These are phyloP conservation scores for Oscheius sp. DNA, from an alignment of 2,888 invertebrate species.

Conservation along the genomic window DNA sequence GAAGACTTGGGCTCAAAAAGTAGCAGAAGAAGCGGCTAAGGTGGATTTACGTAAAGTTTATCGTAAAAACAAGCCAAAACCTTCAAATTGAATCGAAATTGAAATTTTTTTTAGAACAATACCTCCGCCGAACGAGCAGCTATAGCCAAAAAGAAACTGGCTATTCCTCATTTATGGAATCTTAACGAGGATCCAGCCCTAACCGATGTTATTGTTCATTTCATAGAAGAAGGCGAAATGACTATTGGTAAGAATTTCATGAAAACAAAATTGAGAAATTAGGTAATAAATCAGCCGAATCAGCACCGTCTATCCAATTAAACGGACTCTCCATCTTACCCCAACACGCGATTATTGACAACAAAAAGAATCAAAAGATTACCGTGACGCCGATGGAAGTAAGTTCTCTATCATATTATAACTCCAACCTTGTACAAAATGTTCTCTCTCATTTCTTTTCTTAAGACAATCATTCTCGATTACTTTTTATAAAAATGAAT, in stretches of 20 bases:
- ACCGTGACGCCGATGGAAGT: slow-evolving; percentile 66
- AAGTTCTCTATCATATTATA: too few relatives aligned
- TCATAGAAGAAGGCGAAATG: slow-evolving; percentile 72
- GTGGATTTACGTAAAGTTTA: too few relatives aligned
- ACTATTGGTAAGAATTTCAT: slow-evolving; percentile 43
- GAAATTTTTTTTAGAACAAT: slow-evolving; percentile 38
- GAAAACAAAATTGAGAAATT: slow-evolving; percentile 52
- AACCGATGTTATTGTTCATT: slow-evolving; percentile 74
- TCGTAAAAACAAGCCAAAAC: background rate
- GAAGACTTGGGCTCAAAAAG: slow-evolving; percentile 72
- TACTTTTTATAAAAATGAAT: too few relatives aligned
- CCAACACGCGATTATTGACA: slow-evolving; percentile 73
- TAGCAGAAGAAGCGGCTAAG: slow-evolving; percentile 65
- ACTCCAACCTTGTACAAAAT: too few relatives aligned
- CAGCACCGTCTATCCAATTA: slow-evolving; percentile 72
- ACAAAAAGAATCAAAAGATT: slow-evolving; percentile 65
- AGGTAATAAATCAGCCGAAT: slow-evolving; percentile 70
- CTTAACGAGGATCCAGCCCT: slow-evolving; percentile 75
- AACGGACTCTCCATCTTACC: slow-evolving; percentile 74
- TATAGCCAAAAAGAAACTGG: slow-evolving; percentile 54
- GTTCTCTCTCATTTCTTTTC: too few relatives aligned
- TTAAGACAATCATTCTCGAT: too few relatives aligned
- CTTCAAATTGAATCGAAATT: background rate
- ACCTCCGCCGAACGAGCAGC: slow-evolving; percentile 42
- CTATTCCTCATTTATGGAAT: slow-evolving; percentile 74